Percentiles rank a stretch among this genome's conserved stretches.
Evolutionary conservation across 2,888 invertebrate genomes (phyloP).

Genomic region (Polietes domitor): DNA sequence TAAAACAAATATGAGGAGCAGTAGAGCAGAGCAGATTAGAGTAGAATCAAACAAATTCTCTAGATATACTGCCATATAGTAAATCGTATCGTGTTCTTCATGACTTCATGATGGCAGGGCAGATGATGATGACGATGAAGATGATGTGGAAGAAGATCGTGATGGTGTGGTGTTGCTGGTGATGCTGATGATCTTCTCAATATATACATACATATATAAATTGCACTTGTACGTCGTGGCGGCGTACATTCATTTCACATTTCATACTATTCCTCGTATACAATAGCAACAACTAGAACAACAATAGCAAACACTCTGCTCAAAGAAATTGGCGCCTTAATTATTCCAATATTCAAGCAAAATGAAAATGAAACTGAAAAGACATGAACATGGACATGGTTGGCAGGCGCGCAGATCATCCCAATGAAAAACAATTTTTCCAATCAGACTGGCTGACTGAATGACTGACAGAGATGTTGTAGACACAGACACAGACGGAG

Average conservation of each 20-base stretch:
- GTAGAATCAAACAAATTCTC: conserved; percentile 14
- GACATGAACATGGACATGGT: conserved; percentile 2
- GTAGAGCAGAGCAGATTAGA: background rate
- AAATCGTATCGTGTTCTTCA: conserved; percentile 60
- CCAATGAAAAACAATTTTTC: conserved; percentile 53
- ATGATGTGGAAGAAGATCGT: background rate
- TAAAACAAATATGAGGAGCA: conserved; percentile 2
- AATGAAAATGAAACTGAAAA: conserved; percentile 26
- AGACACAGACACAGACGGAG: background rate
- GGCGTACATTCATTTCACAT: conserved; percentile 1
- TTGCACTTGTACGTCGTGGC: conserved; percentile 28
- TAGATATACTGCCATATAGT: conserved; percentile 49
- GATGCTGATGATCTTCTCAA: background rate
- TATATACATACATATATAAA: conserved; percentile 20
- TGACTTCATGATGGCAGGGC: conserved; percentile 48
- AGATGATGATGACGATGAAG: conserved; percentile 38
- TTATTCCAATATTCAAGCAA: conserved; percentile 58
- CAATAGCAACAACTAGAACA: background rate
- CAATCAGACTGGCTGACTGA: conserved; percentile 54
- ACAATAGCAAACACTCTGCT: conserved; percentile 44
- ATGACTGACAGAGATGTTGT: background rate
- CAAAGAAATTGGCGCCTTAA: conserved; percentile 69
- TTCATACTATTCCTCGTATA: conserved; percentile 4
- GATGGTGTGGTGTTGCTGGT: background rate
- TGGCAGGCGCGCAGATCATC: conserved; percentile 41